Evolutionary conservation across 37 sponge, comb jelly and placozoan species (phyloP).

Genomic region (Cliona cf. orientalis): DNA sequence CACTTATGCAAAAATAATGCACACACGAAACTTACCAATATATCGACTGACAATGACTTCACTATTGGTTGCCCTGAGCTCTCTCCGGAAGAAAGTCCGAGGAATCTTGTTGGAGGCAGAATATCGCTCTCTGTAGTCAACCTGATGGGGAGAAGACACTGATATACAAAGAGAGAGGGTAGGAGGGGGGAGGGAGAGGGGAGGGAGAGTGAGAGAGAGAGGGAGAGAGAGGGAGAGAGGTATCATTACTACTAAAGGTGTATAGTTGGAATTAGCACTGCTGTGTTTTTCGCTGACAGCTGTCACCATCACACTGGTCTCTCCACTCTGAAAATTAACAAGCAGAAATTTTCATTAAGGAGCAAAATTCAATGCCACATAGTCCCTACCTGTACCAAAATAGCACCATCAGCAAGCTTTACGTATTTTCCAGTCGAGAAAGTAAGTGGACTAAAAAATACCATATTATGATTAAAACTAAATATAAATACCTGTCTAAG

Average conservation of each 20-base stretch:
- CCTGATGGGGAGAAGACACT: no score
- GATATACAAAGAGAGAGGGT: no score
- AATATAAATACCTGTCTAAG: neutral
- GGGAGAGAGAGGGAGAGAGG: neutral
- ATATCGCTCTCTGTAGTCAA: conserved; percentile 78
- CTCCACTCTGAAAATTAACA: conserved; percentile 41
- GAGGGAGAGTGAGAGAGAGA: neutral
- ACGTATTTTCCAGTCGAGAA: conserved; percentile 71
- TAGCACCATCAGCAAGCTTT: conserved; percentile 73
- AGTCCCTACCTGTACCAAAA: conserved; percentile 47
- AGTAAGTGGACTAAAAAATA: conserved; percentile 39
- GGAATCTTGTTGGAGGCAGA: conserved; percentile 75
- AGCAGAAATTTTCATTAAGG: neutral
- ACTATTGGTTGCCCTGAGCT: conserved; percentile 54
- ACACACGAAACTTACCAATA: conserved; percentile 58
- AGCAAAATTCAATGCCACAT: neutral
- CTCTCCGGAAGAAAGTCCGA: conserved; percentile 62
- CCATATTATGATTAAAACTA: neutral
- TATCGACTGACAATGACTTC: conserved; percentile 60
- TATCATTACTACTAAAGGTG: conserved; percentile 11
- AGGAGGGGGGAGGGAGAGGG: neutral
- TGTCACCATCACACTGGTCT: conserved; percentile 73
- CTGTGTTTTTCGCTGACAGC: conserved; percentile 54
- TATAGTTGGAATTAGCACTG: neutral
- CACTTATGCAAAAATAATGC: neutral